Percentiles rank a stretch among this genome's conserved stretches.
phyloP scores from a whole-genome alignment of 2,888 invertebrate genomes.

The Papilio elwesi region DNA sequence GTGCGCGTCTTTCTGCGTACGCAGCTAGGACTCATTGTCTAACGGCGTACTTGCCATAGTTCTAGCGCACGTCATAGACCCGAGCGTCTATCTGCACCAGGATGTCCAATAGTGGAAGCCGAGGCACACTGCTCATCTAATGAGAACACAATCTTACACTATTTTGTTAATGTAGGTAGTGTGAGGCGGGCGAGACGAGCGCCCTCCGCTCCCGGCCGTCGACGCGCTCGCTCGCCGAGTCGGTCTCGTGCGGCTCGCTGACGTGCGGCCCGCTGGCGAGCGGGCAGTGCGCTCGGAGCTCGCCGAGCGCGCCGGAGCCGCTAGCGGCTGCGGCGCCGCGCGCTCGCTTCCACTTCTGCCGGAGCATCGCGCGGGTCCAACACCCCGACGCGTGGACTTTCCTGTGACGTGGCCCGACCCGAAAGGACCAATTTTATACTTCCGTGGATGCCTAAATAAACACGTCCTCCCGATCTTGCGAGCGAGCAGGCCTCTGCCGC shows the following conservation, averaged over 20 bases:
- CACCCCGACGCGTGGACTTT: slow-evolving; percentile 72
- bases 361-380: slow-evolving; percentile 68
- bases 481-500: slow-evolving; percentile 57
- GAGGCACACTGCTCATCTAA: neutral
- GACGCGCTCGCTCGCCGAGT: slow-evolving; percentile 81
- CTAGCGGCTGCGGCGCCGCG: slow-evolving; percentile 55
- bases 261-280: slow-evolving; percentile 53
- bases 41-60: too few species aligned
- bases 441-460: slow-evolving; percentile 71
- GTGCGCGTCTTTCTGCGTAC: too few species aligned
- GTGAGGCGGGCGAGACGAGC: slow-evolving; percentile 82
- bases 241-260: slow-evolving; percentile 77
- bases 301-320: slow-evolving; percentile 44
- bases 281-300: slow-evolving; percentile 48
- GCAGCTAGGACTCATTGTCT: too few species aligned
- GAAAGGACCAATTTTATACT: slow-evolving; percentile 81
- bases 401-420: slow-evolving; percentile 69
- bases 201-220: slow-evolving; percentile 73
- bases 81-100: too few species aligned
- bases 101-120: too few species aligned
- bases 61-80: too few species aligned
- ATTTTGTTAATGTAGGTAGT: slow-evolving; percentile 62
- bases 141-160: neutral
- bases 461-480: slow-evolving; percentile 71
- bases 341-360: slow-evolving; percentile 77